These are phyloP conservation scores for Gnathonemus longibarbis DNA, from an alignment of 2,113 vertebrate species.

Conservation along the genomic window DNA sequence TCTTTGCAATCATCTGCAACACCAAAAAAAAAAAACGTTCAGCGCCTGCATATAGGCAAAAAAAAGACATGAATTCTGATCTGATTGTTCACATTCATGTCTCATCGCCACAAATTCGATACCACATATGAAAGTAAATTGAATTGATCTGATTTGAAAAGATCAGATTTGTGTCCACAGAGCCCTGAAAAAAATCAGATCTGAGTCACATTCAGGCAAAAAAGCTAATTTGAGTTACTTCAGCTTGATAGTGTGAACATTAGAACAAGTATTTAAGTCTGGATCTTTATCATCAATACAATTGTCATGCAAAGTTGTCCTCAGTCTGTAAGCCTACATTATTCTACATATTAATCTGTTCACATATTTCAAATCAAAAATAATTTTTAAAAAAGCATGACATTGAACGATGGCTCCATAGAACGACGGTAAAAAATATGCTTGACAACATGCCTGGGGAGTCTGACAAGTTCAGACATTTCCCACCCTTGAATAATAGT, in stretches of 20 bases:
- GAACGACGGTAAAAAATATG: neutral
- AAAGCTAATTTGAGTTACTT: neutral
- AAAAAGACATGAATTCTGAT: neutral
- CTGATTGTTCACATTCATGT: neutral
- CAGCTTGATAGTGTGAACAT: neutral
- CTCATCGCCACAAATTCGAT: neutral
- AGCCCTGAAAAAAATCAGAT: neutral
- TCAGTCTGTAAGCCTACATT: neutral
- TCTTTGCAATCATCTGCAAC: neutral
- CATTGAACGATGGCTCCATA: neutral
- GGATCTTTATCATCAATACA: neutral
- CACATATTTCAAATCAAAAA: neutral
- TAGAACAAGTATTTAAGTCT: neutral
- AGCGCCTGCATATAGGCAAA: neutral
- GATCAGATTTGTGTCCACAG: neutral
- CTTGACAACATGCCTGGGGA: neutral
- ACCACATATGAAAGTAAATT: neutral
- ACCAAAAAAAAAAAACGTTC: neutral
- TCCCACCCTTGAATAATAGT: neutral
- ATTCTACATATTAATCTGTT: neutral
- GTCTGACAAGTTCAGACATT: neutral
- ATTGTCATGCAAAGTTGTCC: neutral
- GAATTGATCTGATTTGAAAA: neutral
- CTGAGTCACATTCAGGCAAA: neutral
- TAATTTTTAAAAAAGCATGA: neutral